Evolutionary conservation across 2,113 vertebrate genomes (phyloP), one percentile per base, ranked within the genome.

Genomic region (Heterotilapia buettikoferi): DNA sequence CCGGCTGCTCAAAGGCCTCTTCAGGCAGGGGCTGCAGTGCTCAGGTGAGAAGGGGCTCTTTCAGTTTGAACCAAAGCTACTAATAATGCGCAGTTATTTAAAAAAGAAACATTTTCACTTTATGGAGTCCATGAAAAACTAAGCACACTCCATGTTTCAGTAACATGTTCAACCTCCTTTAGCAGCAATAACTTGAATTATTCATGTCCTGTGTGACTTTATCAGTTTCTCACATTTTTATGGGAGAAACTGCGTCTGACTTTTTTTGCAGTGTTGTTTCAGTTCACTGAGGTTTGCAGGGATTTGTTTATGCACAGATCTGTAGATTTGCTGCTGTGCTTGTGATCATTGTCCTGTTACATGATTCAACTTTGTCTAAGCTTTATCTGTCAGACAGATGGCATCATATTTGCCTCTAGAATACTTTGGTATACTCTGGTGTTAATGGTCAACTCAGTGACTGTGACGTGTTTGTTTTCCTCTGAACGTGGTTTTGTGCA

Each of bases 1-100:
- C 89, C 96, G 96, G 31, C 95, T 98, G 54, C 97, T 98, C 78
- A 97, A 96, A 86, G 97, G 97, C 1, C 97, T 98, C 68, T 98
- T 98, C 93, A 96, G 97, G 3, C 97, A 98, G 90, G 97, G 97
- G n/a, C 94, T 98, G 54, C 97, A 98, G 93, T 98, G 97, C 95
- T 96, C 97, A 92, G 97, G 97, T 98, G 36, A 73, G 71, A 47
- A 31, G 26, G 26, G 6, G 6, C 21, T 54, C n/a, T 10, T 54
- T 54, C 4, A 21, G n/a, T 21, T 21, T n/a, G n/a, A n/a, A n/a
- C n/a, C n/a, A n/a, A n/a, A n/a, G n/a, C n/a, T n/a, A n/a, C n/a
- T n/a, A n/a, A n/a, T 6, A 52, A 52, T 16, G 9, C 10, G 38
- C 45, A 11, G 52, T 54, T 5, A 54, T 54, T 19, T 21, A 5